A percentile compares a stretch with the other conserved stretches of the same genome.
Conservation (phyloP, 2,113 vertebrate species). For the Crypturellus undulatus region DNA sequence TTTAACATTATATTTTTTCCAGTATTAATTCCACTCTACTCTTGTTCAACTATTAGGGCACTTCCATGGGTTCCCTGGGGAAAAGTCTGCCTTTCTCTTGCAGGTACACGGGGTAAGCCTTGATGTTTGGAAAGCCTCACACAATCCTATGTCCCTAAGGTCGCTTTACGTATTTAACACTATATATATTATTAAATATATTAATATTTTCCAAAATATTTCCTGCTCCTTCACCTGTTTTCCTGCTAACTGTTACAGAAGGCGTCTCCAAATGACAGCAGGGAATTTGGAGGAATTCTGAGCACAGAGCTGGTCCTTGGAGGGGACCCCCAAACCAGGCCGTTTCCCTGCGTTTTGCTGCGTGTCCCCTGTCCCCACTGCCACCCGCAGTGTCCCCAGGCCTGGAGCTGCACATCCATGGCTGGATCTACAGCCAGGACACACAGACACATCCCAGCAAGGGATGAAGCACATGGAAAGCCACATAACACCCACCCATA, state of each 20-base stretch:
- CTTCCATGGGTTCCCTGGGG: background rate
- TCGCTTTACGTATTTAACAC: background rate
- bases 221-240: background rate
- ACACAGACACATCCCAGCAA: background rate
- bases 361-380: background rate
- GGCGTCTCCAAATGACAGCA: background rate
- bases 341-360: too few species aligned
- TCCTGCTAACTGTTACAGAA: background rate
- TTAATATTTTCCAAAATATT: background rate
- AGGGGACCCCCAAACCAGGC: fast-evolving
- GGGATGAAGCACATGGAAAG: background rate
- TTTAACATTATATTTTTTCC: background rate
- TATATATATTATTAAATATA: too few species aligned
- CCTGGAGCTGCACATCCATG: background rate
- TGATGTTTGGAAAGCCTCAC: background rate
- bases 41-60: background rate
- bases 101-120: background rate
- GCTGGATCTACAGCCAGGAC: background rate
- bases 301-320: fast-evolving
- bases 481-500: fast-evolving
- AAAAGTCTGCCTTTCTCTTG: background rate
- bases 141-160: background rate
- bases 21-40: background rate
- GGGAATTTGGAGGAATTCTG: background rate
- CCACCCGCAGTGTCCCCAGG: fast-evolving